Base-by-base conservation (phyloP, 2,113 vertebrate species). In the Cynopterus brachyotis region DNA sequence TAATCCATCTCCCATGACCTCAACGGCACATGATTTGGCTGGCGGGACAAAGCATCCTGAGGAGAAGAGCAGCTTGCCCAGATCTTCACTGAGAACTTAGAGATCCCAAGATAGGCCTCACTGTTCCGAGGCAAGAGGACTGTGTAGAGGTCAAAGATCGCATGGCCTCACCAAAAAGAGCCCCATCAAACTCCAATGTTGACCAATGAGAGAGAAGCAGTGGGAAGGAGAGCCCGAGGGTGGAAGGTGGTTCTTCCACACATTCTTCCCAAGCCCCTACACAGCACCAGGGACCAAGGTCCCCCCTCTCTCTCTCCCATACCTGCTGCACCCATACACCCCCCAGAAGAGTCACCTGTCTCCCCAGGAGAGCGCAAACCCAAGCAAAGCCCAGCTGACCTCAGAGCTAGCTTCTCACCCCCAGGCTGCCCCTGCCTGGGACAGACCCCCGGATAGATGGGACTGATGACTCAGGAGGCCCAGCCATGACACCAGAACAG, bases 11-110 rank as follows among this genome's bases (percentile, higher is more conserved):
- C 47, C 84, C 55, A n/a, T 81, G 84, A 95, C 66, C 70, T 85
- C 70, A 72, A 4, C 0, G 7, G 76, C 91, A 78, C 80, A 86
- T 59, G 92, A 80, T 92, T 97, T 97, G 95, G 87, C 83, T 91
- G 96, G 20, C 0, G 0, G 79, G 70, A 79, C 11, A 10, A 26
- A 66, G 80, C 84, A 94, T 79, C 59, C 26, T 67, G 87, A 87
- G 75, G 66, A 70, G 94, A 80, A 92, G 79, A 95, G 76, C 79
- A 92, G 53, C 57, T 84, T 62, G 30, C 45, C 50, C 17, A 6
- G 76, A 64, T 57, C 40, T 26, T 96, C 64, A n/a, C 7, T 55
- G 79, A 75, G 93, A 69, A 70, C 8, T 24, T 57, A 32, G 37
- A 55, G 67, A 79, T 42, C 47, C 37, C 20, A 19, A 15, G 3